phyloP scores from a whole-genome alignment of 2,113 vertebrate genomes.

The Tangachromis dhanisi region DNA sequence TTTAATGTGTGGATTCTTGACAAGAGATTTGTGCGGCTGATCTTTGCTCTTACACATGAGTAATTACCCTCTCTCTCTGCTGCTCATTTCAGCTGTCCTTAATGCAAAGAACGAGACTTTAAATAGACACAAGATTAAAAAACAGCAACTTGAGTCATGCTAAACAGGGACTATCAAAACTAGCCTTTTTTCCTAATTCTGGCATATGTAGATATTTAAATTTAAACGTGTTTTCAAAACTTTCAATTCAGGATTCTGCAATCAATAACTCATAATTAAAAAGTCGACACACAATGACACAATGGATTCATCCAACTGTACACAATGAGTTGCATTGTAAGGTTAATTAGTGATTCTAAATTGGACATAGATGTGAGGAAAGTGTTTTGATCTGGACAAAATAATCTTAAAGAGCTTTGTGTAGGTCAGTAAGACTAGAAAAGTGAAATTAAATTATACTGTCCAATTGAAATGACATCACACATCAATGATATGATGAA shows the following conservation, averaged over 20 bases:
- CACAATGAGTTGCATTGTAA: rapidly evolving
- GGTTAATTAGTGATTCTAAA: background rate
- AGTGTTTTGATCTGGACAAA: background rate
- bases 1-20: background rate
- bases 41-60: background rate
- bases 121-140: background rate
- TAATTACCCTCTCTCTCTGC: background rate
- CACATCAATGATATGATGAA: background rate
- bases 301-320: background rate
- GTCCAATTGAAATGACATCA: background rate
- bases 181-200: background rate
- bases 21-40: background rate
- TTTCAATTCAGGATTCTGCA: background rate
- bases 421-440: background rate
- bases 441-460: background rate
- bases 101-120: background rate
- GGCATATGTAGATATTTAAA: background rate
- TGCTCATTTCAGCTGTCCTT: background rate
- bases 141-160: background rate
- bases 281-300: background rate
- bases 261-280: background rate
- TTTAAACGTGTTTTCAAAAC: background rate
- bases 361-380: background rate
- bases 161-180: background rate
- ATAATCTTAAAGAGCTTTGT: background rate